phyloP scores from a whole-genome alignment of 2,888 invertebrate genomes.

The Epinotia nisella region DNA sequence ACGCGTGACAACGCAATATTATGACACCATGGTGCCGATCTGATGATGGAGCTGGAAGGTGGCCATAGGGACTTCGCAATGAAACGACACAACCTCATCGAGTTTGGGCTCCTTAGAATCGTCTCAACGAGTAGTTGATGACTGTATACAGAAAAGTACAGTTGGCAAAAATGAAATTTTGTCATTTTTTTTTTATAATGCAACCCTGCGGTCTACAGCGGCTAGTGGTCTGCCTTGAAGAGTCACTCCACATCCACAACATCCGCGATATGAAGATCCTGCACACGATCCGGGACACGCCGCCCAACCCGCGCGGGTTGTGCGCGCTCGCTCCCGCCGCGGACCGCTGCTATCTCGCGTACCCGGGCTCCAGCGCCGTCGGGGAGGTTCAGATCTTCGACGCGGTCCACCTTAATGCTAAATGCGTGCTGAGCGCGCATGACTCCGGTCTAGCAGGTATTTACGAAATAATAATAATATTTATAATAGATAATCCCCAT shows the following conservation, averaged over 20 bases:
- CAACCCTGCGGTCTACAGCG: constrained; percentile 82
- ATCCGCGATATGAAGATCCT: constrained; percentile 99
- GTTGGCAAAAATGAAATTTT: too few species aligned
- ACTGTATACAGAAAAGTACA: too few species aligned
- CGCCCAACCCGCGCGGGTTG: constrained; percentile 96
- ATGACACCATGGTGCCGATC: too few species aligned
- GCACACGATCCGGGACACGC: constrained; percentile 99
- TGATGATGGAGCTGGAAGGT: too few species aligned
- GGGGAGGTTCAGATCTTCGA: constrained; percentile 99
- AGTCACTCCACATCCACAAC: constrained; percentile 99
- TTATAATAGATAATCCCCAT: too few species aligned
- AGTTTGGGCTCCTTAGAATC: too few species aligned
- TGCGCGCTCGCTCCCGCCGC: constrained; percentile 95
- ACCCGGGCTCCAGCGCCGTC: constrained; percentile 96
- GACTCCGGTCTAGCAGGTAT: constrained; percentile 87
- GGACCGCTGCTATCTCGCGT: constrained; percentile 97
- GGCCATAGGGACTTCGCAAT: too few species aligned
- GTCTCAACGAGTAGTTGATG: too few species aligned
- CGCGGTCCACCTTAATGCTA: constrained; percentile 96
- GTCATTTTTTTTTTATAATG: too few species aligned
- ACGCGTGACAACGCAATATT: too few species aligned
- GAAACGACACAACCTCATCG: too few species aligned
- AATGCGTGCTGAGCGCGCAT: constrained; percentile 98
- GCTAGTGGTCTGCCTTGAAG: constrained; percentile 98
- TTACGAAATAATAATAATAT: too few species aligned